These are phyloP conservation scores for Drosophila lowei DNA, from an alignment of 1,140 invertebrate species.

Conservation along the genomic window DNA sequence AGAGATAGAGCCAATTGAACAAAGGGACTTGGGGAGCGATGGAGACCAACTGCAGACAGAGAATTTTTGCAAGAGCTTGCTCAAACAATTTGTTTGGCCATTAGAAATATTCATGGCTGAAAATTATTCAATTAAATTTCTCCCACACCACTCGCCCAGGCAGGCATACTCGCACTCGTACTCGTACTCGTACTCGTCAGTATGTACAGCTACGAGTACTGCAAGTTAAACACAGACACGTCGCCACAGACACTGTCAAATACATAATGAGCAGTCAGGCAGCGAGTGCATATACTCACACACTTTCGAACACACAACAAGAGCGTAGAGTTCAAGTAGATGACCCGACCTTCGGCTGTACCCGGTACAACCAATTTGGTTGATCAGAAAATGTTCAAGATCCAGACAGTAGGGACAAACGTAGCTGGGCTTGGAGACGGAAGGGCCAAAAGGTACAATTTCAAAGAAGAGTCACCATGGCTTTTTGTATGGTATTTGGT, in stretches of 20 bases:
- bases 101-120: slow-evolving; percentile 78
- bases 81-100: slow-evolving; percentile 76
- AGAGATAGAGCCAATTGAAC: slow-evolving; percentile 12
- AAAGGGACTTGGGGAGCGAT: slow-evolving; percentile 44
- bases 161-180: too few species aligned
- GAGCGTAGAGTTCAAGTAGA: slow-evolving; percentile 3
- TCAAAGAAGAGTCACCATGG: too few species aligned
- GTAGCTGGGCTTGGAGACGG: too few species aligned
- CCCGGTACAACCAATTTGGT: too few species aligned
- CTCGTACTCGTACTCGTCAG: too few species aligned
- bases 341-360: background rate
- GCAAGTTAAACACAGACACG: slow-evolving; percentile 58
- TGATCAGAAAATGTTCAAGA: too few species aligned
- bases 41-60: slow-evolving; percentile 37
- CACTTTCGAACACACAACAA: slow-evolving; percentile 27
- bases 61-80: slow-evolving; percentile 72
- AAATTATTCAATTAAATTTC: slow-evolving; percentile 81
- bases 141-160: slow-evolving; percentile 5
- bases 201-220: slow-evolving; percentile 10
- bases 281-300: slow-evolving; percentile 18
- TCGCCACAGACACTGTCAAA: slow-evolving; percentile 32
- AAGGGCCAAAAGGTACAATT: too few species aligned
- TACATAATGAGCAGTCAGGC: slow-evolving; percentile 71
- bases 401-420: too few species aligned
- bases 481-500: too few species aligned